These are phyloP conservation scores for Diaprepes abbreviatus DNA, from an alignment of 2,888 invertebrate genomes.

Conservation along the genomic window DNA sequence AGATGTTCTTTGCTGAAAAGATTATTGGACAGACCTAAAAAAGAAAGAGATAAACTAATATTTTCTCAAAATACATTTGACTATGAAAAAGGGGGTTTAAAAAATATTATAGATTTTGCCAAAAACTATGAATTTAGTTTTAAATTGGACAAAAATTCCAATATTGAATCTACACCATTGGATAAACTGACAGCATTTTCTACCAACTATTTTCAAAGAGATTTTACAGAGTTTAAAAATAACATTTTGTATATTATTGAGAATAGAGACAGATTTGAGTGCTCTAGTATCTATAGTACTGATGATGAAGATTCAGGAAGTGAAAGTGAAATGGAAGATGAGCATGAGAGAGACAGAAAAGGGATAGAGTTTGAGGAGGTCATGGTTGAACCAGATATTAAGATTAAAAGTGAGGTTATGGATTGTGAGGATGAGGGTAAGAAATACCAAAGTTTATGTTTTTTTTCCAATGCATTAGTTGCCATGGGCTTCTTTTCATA, in stretches of 20 bases:
- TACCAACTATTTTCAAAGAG: slow-evolving; percentile 62
- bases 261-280: slow-evolving; percentile 50
- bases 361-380: slow-evolving; percentile 60
- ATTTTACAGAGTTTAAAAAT: slow-evolving; percentile 63
- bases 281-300: slow-evolving; percentile 35
- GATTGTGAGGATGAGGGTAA: slow-evolving; percentile 52
- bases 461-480: too few relatives aligned
- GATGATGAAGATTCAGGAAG: slow-evolving; percentile 59
- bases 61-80: slow-evolving; percentile 19
- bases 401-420: slow-evolving; percentile 54
- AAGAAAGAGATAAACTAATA: slow-evolving; percentile 50
- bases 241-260: slow-evolving; percentile 63
- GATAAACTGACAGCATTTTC: slow-evolving; percentile 63
- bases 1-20: slow-evolving; percentile 64
- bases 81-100: slow-evolving; percentile 58
- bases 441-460: too few relatives aligned
- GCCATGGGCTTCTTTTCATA: too few relatives aligned
- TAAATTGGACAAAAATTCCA: slow-evolving; percentile 58
- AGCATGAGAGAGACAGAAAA: slow-evolving; percentile 35
- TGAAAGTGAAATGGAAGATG: slow-evolving; percentile 39
- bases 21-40: slow-evolving; percentile 55
- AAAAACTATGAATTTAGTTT: slow-evolving; percentile 64
- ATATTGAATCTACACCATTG: slow-evolving; percentile 61
- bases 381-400: slow-evolving; percentile 63
- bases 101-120: slow-evolving; percentile 63